phyloP scores from a whole-genome alignment of 2,113 vertebrate species.

The Seriola quinqueradiata region DNA sequence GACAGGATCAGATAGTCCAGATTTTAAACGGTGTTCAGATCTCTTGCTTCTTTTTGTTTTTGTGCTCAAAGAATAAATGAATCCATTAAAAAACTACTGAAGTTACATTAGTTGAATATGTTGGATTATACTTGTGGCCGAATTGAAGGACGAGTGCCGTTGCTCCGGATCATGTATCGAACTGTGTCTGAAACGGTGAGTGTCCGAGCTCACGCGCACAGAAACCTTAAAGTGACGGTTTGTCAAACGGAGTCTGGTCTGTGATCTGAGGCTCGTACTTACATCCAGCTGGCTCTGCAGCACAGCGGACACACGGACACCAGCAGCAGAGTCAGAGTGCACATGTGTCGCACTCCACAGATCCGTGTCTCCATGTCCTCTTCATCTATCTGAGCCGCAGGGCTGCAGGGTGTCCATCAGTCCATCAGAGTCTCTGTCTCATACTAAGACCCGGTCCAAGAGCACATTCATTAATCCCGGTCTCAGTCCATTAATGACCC shows the following conservation, averaged over 20 bases:
- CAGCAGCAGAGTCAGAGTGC: conserved; percentile 84
- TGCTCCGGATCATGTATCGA: no score
- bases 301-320: conserved; percentile 83
- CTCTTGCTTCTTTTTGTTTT: no score
- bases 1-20: no score
- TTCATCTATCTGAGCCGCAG: conserved; percentile 62
- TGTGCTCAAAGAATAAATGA: no score
- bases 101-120: no score
- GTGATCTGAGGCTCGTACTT: conserved; percentile 75
- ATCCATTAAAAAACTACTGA: no score
- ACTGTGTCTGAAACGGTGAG: no score
- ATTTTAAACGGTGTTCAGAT: no score
- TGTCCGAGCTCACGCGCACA: no score
- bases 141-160: no score
- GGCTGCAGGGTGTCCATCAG: neutral
- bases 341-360: conserved; percentile 79
- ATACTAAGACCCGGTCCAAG: conserved; percentile 23
- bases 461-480: neutral
- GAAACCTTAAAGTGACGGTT: neutral
- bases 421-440: conserved; percentile 49
- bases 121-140: no score
- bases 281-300: conserved; percentile 92
- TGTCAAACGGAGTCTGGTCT: neutral
- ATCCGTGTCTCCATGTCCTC: conserved; percentile 86
- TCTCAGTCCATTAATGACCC: neutral